Evolutionary conservation across 2,113 vertebrate species (phyloP).

Genomic region (Poecile atricapillus): DNA sequence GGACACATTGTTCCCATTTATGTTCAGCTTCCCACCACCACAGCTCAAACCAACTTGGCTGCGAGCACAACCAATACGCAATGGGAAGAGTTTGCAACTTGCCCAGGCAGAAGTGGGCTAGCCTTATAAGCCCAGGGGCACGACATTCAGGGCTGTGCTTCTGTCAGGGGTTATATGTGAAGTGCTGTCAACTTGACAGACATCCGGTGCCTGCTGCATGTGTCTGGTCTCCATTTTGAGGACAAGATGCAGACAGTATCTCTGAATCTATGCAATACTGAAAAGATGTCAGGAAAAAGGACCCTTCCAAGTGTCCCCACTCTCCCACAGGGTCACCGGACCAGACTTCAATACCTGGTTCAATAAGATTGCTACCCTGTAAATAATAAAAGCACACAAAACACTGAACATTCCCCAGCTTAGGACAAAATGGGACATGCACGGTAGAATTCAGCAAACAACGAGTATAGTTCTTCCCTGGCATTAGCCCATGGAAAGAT

Average conservation of each 20-base stretch:
- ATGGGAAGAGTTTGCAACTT: not conserved
- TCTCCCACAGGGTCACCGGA: not conserved
- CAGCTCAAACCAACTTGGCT: not conserved
- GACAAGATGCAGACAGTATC: not conserved
- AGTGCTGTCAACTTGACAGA: not conserved
- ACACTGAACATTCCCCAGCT: not conserved
- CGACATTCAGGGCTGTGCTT: not conserved
- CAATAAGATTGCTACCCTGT: not conserved
- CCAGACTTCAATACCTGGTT: not conserved
- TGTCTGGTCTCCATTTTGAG: not conserved
- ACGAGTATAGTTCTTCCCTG: fast-evolving
- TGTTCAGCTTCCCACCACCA: not conserved
- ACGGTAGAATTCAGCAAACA: not conserved
- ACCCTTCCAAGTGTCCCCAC: not conserved
- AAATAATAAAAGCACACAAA: not conserved
- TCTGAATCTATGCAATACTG: not conserved
- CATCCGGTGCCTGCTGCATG: not conserved
- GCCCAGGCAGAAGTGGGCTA: not conserved
- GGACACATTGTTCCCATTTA: not conserved
- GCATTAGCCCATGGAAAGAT: not conserved
- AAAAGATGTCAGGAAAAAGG: not conserved
- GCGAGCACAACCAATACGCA: fast-evolving
- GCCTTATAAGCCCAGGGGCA: too few species aligned
- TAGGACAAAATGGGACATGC: not conserved
- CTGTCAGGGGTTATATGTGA: not conserved